Percentiles rank a stretch among this genome's conserved stretches.
Conservation (phyloP, 2,113 vertebrate genomes). For the Notechis scutatus region DNA sequence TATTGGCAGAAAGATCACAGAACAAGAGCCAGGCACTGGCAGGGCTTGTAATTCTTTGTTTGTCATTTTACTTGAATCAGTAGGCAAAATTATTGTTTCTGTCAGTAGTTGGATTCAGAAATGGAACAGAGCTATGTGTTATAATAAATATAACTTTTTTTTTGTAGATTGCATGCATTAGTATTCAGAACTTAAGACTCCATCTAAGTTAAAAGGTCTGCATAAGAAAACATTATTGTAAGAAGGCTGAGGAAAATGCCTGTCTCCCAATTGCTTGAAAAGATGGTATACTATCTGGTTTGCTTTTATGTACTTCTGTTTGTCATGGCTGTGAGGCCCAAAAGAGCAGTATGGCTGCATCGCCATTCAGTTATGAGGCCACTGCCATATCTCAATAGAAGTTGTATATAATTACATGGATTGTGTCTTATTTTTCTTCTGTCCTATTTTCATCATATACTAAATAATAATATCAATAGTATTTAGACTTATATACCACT, state of each 20-base stretch:
- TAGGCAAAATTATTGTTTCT: conserved; percentile 37
- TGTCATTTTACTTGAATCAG: conserved; percentile 33
- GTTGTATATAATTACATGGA: too few species aligned
- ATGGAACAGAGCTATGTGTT: neutral
- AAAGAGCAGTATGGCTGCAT: too few species aligned
- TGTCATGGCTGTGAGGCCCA: too few species aligned
- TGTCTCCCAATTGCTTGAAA: neutral
- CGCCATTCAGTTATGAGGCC: too few species aligned
- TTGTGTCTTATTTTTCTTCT: too few species aligned
- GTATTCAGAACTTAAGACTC: neutral
- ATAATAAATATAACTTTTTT: neutral
- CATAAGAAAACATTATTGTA: neutral
- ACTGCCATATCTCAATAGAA: too few species aligned
- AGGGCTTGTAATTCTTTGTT: conserved; percentile 38
- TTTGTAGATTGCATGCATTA: neutral
- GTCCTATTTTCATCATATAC: too few species aligned
- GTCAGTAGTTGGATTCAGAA: conserved; percentile 19
- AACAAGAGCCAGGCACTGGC: conserved; percentile 36
- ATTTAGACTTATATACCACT: too few species aligned
- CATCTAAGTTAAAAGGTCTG: neutral
- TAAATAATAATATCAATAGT: too few species aligned
- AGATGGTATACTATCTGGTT: neutral
- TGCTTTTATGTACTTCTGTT: neutral
- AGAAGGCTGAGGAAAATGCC: neutral
- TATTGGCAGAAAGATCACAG: conserved; percentile 36